A percentile compares a stretch with the other conserved stretches of the same genome.
Evolutionary conservation across 1,140 invertebrate genomes (phyloP).

Genomic region (Drosophila kepulauana): DNA sequence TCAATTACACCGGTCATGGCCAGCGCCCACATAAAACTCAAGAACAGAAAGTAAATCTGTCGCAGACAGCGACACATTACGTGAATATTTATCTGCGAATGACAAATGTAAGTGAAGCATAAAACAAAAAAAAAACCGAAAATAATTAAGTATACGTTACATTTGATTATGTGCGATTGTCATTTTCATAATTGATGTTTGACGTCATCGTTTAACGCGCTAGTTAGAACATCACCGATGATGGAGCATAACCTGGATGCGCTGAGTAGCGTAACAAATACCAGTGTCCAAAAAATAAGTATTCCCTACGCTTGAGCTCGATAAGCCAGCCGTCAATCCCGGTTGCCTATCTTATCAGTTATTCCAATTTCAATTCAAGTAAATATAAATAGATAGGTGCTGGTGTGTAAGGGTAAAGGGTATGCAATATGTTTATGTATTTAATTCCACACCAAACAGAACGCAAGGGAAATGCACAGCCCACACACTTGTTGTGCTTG

Average conservation of each 20-base stretch:
- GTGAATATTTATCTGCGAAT: conserved; percentile 5
- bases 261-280: conserved; percentile 50
- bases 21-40: conserved; percentile 3
- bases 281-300: conserved; percentile 21
- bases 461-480: conserved; percentile 18
- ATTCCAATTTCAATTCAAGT: conserved; percentile 36
- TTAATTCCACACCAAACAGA: neutral
- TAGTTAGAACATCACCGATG: neutral
- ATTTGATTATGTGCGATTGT: neutral
- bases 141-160: conserved; percentile 7
- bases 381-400: conserved; percentile 15
- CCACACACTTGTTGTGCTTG: conserved; percentile 25
- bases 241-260: conserved; percentile 6
- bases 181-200: conserved; percentile 7
- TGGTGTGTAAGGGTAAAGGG: neutral
- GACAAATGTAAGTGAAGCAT: neutral
- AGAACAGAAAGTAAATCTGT: neutral
- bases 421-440: conserved; percentile 10
- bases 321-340: conserved; percentile 42
- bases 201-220: conserved; percentile 22
- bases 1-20: conserved; percentile 7
- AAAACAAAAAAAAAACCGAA: neutral
- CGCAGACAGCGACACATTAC: neutral
- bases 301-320: conserved; percentile 38
- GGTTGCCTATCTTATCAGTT: conserved; percentile 51